A percentile compares a stretch with the other conserved stretches of the same genome.
Conservation (phyloP, 2,888 invertebrate genomes). For the Leptopilina myrica region DNA sequence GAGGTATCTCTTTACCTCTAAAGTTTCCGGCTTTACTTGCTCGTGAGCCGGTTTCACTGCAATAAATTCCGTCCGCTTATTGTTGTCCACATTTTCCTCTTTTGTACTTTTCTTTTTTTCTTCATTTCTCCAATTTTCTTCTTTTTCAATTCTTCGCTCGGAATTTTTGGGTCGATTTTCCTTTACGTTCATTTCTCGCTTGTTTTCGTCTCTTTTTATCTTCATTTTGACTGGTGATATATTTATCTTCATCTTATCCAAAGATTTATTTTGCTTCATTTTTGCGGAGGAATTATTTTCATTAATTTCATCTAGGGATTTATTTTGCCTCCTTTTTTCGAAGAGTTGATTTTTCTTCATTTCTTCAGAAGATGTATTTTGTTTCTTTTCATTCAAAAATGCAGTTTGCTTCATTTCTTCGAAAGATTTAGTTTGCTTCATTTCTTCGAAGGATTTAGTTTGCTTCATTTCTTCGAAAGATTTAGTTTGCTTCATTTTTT, state of each 20-base stretch:
- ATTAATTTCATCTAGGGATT: no score
- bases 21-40: not conserved
- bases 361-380: no score
- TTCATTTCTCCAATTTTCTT: not conserved
- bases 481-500: no score
- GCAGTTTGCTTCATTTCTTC: no score
- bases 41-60: not conserved
- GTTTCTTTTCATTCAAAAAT: no score
- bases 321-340: no score
- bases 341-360: no score
- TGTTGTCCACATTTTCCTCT: not conserved
- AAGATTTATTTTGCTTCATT: not conserved
- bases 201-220: not conserved
- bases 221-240: not conserved
- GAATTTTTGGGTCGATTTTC: not conserved
- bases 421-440: no score
- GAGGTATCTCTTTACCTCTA: not conserved
- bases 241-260: not conserved
- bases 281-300: no score
- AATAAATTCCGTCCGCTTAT: not conserved
- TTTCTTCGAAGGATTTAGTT: no score
- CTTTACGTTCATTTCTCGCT: not conserved
- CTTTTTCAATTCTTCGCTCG: not conserved
- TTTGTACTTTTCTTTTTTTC: not conserved
- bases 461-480: no score